phyloP scores from a whole-genome alignment of 2,113 vertebrate genomes.

The Anguilla rostrata region DNA sequence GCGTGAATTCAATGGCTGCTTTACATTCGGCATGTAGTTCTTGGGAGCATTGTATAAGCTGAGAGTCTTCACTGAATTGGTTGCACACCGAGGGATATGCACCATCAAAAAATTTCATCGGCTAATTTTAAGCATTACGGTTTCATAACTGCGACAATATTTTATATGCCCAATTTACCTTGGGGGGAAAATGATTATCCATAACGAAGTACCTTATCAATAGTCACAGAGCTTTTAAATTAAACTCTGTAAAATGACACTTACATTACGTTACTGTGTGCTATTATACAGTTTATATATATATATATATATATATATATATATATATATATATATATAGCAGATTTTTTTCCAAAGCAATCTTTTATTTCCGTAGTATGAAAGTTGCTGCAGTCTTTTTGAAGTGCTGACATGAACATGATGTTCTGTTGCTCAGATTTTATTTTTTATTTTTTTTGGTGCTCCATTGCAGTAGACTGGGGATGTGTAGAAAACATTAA shows the following conservation, averaged over 20 bases:
- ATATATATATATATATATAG: too few relatives aligned
- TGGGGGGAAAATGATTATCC: conserved; percentile 58
- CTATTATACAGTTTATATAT: too few relatives aligned
- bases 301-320: too few relatives aligned
- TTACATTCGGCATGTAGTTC: background rate
- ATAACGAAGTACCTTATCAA: conserved; percentile 46
- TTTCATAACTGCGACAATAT: conserved; percentile 38
- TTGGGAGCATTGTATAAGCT: background rate
- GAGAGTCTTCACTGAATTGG: background rate
- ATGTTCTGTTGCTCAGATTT: background rate
- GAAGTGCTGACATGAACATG: background rate
- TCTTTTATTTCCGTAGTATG: background rate
- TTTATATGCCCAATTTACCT: conserved; percentile 29
- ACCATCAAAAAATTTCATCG: conserved; percentile 50
- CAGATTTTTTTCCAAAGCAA: background rate
- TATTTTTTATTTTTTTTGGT: background rate
- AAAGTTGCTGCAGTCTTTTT: background rate
- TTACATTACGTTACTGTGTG: too few relatives aligned
- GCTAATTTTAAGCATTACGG: conserved; percentile 60
- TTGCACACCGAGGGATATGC: background rate
- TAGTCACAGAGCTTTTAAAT: background rate
- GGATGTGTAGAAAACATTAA: background rate
- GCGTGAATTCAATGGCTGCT: background rate
- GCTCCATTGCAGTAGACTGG: background rate
- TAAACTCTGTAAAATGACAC: background rate